phyloP scores from a whole-genome alignment of 1,140 invertebrate species.

The Dufourea novaeangliae region DNA sequence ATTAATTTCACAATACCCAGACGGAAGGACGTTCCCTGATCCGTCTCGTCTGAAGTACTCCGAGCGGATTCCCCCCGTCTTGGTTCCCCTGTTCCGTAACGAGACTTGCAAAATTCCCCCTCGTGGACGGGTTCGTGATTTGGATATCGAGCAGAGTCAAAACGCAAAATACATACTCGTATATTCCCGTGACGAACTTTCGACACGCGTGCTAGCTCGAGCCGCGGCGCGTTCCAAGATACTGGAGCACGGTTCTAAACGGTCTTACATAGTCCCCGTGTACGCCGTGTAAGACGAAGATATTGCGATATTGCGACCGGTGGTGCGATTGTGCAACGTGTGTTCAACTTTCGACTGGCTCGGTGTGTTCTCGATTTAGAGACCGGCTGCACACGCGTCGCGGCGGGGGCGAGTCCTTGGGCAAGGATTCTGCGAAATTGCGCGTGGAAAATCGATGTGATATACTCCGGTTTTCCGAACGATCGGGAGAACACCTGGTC shows the following conservation, averaged over 20 bases:
- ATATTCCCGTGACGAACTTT: conserved; percentile 14
- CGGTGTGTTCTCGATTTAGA: conserved; percentile 62
- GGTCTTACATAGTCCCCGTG: conserved; percentile 39
- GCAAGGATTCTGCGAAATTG: conserved; percentile 38
- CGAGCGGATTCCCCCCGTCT: too few relatives aligned
- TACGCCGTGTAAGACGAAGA: conserved; percentile 62
- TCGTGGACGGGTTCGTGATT: conserved; percentile 28
- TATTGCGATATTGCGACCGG: conserved; percentile 70
- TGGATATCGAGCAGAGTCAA: conserved; percentile 28
- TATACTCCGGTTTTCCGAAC: background rate
- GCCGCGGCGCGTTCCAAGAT: conserved; percentile 23
- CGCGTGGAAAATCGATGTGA: background rate
- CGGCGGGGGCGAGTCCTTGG: conserved; percentile 32
- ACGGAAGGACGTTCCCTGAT: background rate
- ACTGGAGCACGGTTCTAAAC: conserved; percentile 46
- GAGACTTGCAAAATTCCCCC: conserved; percentile 24
- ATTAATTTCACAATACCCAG: conserved; percentile 16
- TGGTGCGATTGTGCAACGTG: conserved; percentile 72
- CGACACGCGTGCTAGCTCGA: conserved; percentile 33
- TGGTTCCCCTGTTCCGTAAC: background rate
- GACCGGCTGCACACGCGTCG: conserved; percentile 23
- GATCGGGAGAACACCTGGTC: too few relatives aligned
- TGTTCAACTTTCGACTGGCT: conserved; percentile 71
- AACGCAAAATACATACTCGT: too few relatives aligned
- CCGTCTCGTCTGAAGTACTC: too few relatives aligned